Evolutionary conservation across 2,888 invertebrate genomes (phyloP), one percentile per base, ranked within the genome.

Genomic region (Apocheima hispidaria): DNA sequence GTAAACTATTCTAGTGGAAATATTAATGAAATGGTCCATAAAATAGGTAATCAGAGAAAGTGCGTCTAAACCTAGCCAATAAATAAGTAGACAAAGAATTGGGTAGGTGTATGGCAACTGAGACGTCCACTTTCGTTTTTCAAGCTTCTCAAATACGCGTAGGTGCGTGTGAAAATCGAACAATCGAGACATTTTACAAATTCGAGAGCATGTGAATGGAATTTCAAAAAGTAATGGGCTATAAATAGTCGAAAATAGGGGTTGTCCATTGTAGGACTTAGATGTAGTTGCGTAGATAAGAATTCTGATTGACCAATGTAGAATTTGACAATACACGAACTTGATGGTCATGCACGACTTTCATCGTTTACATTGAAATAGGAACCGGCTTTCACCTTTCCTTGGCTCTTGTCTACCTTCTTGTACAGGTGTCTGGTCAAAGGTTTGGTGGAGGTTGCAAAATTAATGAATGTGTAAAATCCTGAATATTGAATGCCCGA

Each of bases 111-210:
- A 51, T 28, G 51, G 28, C 40, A 51, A 51, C 40, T 20, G 14
- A 58, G 49, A 52, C 65, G 63, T 53, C 64, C 68, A 77, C 77
- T 77, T 77, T 77, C 77, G 67, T 68, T 77, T 77, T 77, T 66
- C 70, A 73, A 69, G 73, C 68, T 69, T 68, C 71, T 68, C 65
- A 63, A 44, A 58, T 65, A 49, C 50, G 72, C 70, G 74, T 75
- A 62, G 73, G 71, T 70, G 69, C 72, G 62, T 69, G 67, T 23
- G 60, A 60, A 51, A 20, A 28, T 43, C 21, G 16, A 54, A 53
- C 52, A 48, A 53, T 48, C 28, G 46, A 40, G 23, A 21, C 16
- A 30, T 49, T 49, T 53, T 49, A 48, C 48, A 35, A 26, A 46
- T 49, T 53, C 53, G 33, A 41, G 51, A 52, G 26, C 18, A 50